Base-by-base conservation (phyloP, 2,888 invertebrate species). In the Eilema depressum region DNA sequence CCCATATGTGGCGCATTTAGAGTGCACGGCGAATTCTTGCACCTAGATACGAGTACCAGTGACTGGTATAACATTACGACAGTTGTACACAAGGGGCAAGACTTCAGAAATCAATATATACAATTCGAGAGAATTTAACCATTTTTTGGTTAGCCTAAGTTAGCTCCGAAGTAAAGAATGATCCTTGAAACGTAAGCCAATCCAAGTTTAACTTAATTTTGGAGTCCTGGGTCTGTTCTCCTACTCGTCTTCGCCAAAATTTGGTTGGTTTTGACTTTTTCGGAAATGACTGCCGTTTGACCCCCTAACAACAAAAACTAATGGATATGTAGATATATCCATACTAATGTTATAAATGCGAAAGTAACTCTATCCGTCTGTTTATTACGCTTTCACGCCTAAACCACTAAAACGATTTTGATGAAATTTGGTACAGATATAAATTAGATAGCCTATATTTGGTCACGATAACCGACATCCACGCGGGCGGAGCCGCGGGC, bases 1-100 rank as follows among this genome's bases (percentile, higher is more conserved):
- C 69, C 85, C 85, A 78, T 83, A 83, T 82, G 84, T 78, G 72
- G 85, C 66, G 56, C 77, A 79, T 83, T 80, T 82, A 82, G 85
- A 82, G 69, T 81, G 80, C 76, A 72, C 74, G 30, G 75, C 67
- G 69, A 78, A 85, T 83, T 79, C 79, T 77, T 75, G 71, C 47
- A 63, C 76, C 75, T 77, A 81, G 77, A 77, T 82, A 80, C 64
- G 59, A 71, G 66, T 82, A 80, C 64, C 57, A 71, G 66, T 63
- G 63, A 64, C 71, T 72, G 66, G 71, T 67, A 4, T 70, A 66
- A 66, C 41, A 71, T 73, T 69, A 30, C 57, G 63, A 23, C 71
- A 65, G 28, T 25, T 57, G 3, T 53, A n/a, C 23, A 20, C 64
- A 17, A 37, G 53, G 63, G 53, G 33, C 25, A 61, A 20, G 63